Evolutionary conservation across 2,888 invertebrate species (phyloP).

Genomic region (Aspidiotus rigidus): DNA sequence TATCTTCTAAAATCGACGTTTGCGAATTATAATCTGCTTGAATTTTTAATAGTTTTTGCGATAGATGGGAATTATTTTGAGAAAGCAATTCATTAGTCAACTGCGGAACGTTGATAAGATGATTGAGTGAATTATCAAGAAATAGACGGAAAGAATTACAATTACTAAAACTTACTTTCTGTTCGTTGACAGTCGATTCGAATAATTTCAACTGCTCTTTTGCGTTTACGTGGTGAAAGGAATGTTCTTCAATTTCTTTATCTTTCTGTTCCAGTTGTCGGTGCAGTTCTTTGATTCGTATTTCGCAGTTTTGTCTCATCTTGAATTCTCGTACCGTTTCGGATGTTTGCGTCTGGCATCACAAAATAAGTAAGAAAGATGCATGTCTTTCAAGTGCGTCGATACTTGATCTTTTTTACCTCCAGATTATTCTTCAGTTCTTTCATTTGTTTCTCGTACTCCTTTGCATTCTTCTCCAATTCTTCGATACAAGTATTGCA

Average conservation of each 20-base stretch:
- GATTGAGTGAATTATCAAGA: too few relatives aligned
- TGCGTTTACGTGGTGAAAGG: slow-evolving; percentile 17
- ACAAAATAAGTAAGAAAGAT: background rate
- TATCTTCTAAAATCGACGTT: slow-evolving; percentile 19
- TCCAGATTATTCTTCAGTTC: slow-evolving; percentile 17
- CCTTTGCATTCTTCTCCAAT: slow-evolving; percentile 7
- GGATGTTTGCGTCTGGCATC: slow-evolving; percentile 12
- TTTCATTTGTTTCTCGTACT: slow-evolving; percentile 17
- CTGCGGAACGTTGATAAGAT: slow-evolving; percentile 1
- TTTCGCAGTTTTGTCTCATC: slow-evolving; percentile 16
- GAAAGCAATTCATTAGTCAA: slow-evolving; percentile 28
- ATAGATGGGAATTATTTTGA: slow-evolving; percentile 29
- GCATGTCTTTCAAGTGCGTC: background rate
- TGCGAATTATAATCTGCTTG: slow-evolving; percentile 26
- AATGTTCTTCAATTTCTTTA: slow-evolving; percentile 14
- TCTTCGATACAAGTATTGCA: background rate
- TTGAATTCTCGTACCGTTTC: slow-evolving; percentile 25
- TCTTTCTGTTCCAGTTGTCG: slow-evolving; percentile 27
- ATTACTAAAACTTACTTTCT: slow-evolving; percentile 17
- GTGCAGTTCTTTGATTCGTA: slow-evolving; percentile 18
- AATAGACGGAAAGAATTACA: background rate
- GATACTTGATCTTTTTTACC: background rate
- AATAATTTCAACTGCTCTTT: slow-evolving; percentile 26
- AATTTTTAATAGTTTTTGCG: slow-evolving; percentile 25
- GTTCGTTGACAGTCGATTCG: slow-evolving; percentile 26